Conservation (phyloP, 2,113 vertebrate species). For the Eubucco bourcierii region DNA sequence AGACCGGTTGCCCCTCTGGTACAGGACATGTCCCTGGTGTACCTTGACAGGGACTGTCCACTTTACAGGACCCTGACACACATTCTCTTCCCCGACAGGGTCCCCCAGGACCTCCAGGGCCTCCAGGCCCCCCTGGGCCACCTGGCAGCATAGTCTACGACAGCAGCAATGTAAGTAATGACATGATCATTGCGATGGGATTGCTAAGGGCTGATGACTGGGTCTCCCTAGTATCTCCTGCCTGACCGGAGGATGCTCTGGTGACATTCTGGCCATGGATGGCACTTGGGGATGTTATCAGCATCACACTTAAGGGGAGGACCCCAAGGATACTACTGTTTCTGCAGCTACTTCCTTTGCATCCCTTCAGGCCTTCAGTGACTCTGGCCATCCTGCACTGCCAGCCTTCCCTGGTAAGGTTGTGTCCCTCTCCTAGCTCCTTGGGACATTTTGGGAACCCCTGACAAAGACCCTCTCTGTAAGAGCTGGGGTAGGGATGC, state of each 20-base stretch:
- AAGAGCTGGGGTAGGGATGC: neutral
- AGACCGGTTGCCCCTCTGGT: neutral
- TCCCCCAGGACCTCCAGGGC: constrained; percentile 77
- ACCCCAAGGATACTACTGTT: neutral
- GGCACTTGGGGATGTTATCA: neutral
- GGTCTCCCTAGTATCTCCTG: neutral
- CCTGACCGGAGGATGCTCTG: neutral
- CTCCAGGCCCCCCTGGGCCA: constrained; percentile 79
- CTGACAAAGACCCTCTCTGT: accelerated
- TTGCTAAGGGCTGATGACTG: neutral
- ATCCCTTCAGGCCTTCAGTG: constrained; percentile 40
- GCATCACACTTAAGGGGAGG: neutral
- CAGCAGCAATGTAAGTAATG: constrained; percentile 60
- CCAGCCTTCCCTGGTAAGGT: constrained; percentile 60
- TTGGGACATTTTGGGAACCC: neutral
- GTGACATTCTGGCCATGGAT: neutral
- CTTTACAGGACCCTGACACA: neutral
- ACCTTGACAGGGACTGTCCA: accelerated
- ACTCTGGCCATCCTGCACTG: constrained; percentile 54
- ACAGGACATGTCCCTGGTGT: accelerated
- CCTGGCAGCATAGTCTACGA: constrained; percentile 49
- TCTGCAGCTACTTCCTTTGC: neutral
- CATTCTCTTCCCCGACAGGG: neutral
- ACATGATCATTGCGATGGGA: accelerated
- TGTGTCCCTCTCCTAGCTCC: neutral